Conservation (phyloP, 2,888 invertebrate genomes). For the Liodrosophila aerea region DNA sequence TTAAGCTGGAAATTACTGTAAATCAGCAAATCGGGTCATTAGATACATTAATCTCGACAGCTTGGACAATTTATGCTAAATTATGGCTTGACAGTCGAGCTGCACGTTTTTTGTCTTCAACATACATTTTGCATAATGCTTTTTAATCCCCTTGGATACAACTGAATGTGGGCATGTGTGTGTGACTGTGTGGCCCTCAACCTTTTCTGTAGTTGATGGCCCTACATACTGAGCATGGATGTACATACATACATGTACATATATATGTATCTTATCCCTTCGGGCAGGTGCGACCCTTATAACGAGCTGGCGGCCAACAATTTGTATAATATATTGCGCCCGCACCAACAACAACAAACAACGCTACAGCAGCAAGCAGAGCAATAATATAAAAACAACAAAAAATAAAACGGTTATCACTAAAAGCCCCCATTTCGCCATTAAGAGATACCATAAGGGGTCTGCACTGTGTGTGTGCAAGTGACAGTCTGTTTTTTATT, state of each 20-base stretch:
- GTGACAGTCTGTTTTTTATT: constrained; percentile 45
- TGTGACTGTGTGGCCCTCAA: constrained; percentile 20
- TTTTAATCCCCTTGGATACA: constrained; percentile 55
- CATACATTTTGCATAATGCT: constrained; percentile 35
- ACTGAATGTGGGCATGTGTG: constrained; percentile 12
- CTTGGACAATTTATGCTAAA: constrained; percentile 75
- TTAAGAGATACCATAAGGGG: constrained; percentile 8
- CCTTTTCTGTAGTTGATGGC: constrained; percentile 13
- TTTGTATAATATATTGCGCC: constrained; percentile 72
- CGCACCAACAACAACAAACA: constrained; percentile 61
- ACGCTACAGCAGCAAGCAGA: constrained; percentile 13
- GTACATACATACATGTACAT: no score
- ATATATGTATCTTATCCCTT: constrained; percentile 20
- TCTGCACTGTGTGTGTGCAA: constrained; percentile 31
- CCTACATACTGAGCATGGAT: constrained; percentile 1
- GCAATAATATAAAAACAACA: neutral
- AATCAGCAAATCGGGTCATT: constrained; percentile 79
- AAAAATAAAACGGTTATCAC: constrained; percentile 16
- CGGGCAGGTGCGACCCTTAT: constrained; percentile 68
- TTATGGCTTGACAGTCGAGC: constrained; percentile 63
- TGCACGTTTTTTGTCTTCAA: constrained; percentile 18
- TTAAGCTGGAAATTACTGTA: constrained; percentile 75
- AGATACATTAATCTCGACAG: constrained; percentile 79
- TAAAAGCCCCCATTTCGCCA: constrained; percentile 48
- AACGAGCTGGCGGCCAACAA: constrained; percentile 57